A percentile compares a stretch with the other conserved stretches of the same genome.
Conservation (phyloP, 2,797 vertebrate genomes). For the Argentina silus region DNA sequence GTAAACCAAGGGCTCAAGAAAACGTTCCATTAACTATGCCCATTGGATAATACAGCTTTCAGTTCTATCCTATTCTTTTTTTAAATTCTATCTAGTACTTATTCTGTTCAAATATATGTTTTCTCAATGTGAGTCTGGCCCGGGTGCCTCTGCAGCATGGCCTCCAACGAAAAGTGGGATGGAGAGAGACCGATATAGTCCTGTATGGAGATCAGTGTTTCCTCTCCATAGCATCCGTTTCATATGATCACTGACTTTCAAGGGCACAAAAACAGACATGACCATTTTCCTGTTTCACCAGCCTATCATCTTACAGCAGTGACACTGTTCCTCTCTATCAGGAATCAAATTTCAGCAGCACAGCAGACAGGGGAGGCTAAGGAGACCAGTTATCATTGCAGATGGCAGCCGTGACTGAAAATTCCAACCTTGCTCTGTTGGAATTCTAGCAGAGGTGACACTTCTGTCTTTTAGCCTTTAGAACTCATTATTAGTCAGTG, state of each 20-base stretch:
- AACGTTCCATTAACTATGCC: background rate
- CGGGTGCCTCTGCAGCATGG: background rate
- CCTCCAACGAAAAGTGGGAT: background rate
- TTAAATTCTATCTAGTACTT: background rate
- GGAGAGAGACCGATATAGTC: conserved; percentile 28
- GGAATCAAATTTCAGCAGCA: conserved; percentile 62
- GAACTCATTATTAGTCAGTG: background rate
- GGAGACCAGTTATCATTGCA: conserved; percentile 26
- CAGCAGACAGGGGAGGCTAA: conserved; percentile 47
- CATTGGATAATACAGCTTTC: background rate
- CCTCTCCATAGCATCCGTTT: conserved; percentile 48
- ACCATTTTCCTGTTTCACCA: conserved; percentile 51
- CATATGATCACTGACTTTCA: conserved; percentile 59
- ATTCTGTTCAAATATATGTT: background rate
- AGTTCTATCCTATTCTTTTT: background rate
- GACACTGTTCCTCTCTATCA: conserved; percentile 41
- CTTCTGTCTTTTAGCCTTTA: background rate
- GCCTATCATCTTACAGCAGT: conserved; percentile 64
- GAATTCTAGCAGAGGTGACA: conserved; percentile 19
- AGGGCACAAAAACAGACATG: conserved; percentile 55
- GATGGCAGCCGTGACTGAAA: conserved; percentile 25
- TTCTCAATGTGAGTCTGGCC: no score
- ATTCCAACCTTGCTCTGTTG: conserved; percentile 19
- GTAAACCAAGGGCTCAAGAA: background rate
- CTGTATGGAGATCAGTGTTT: conserved; percentile 57